Evolutionary conservation across 1,140 invertebrate genomes (phyloP).

Genomic region (Adoxophyes honmai): DNA sequence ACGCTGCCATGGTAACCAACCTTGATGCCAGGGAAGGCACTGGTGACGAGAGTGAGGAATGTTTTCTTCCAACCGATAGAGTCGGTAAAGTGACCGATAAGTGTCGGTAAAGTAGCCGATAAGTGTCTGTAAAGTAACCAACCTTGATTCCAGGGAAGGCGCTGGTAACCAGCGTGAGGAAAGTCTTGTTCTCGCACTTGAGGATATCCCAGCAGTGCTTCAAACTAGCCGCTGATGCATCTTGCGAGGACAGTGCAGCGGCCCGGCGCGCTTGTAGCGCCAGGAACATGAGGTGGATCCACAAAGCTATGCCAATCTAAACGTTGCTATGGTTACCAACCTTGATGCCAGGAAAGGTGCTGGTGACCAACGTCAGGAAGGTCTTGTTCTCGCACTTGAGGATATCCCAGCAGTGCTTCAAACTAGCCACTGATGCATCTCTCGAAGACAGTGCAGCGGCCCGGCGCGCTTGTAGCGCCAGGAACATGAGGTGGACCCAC

Average conservation of each 20-base stretch:
- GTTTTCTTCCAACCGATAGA: too few relatives aligned
- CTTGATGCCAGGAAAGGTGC: slow-evolving; percentile 92
- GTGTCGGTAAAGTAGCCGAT: too few relatives aligned
- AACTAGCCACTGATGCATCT: slow-evolving; percentile 88
- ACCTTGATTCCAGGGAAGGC: slow-evolving; percentile 93
- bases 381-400: slow-evolving; percentile 93
- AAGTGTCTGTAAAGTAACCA: too few relatives aligned
- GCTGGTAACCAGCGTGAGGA: slow-evolving; percentile 93
- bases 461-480: slow-evolving; percentile 90
- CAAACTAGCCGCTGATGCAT: slow-evolving; percentile 88
- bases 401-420: slow-evolving; percentile 96
- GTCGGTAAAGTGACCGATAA: too few relatives aligned
- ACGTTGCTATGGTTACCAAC: slow-evolving; percentile 73
- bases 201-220: slow-evolving; percentile 96
- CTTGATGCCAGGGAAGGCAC: slow-evolving; percentile 92
- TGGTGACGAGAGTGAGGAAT: slow-evolving; percentile 94
- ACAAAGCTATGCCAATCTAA: too few relatives aligned
- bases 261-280: slow-evolving; percentile 89
- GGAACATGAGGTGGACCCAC: too few relatives aligned
- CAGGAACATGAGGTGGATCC: too few relatives aligned
- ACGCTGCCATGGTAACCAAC: slow-evolving; percentile 73
- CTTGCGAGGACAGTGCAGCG: slow-evolving; percentile 88
- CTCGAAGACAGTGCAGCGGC: slow-evolving; percentile 88
- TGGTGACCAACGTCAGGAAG: slow-evolving; percentile 94
- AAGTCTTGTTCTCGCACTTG: slow-evolving; percentile 92